Evolutionary conservation across 2,888 invertebrate species (phyloP), one percentile per base, ranked within the genome.

Genomic region (Drosophila hawaiiensis): DNA sequence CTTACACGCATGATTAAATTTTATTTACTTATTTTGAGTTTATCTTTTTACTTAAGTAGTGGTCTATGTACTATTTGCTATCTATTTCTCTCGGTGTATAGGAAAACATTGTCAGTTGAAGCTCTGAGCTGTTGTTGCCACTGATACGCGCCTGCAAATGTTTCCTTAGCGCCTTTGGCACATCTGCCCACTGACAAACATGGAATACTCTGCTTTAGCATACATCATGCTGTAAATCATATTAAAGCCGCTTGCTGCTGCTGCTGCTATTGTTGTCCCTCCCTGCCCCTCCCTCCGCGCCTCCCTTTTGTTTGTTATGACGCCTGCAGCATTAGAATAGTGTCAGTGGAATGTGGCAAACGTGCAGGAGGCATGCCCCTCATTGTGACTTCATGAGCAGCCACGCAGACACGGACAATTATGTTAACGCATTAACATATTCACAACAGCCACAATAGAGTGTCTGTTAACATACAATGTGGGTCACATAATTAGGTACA

Each of bases 391-490:
- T 68, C 49, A 37, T 33, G 28, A 49, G 54, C 54, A 37, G 39
- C 33, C 16, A 25, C n/a, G 19, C 39, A 37, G 58, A 54, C 69
- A 84, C 71, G 52, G 73, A 80, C 69, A 88, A 82, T 68, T 76
- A 73, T 80, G 85, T 87, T 76, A 61, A 52, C 53, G 64, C 69
- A 84, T 89, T 84, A 83, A 72, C 86, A 76, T 86, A 79, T 79
- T 71, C 66, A 53, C 64, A 69, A 61, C 58, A 35, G 47, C 53
- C 39, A 47, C 59, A 52, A 72, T 52, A 33, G 12, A 25, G 52
- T 19, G 56, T 19, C 28, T 39, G 28, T 56, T 56, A 56, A 39
- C 39, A 14, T 53, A 69, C 39, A 28, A 37, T 54, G 54, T 29
- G 5, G 56, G 54, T 35, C 47, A 60, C 33, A 66, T 66, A 58